A percentile compares a stretch with the other conserved stretches of the same genome.
These are phyloP conservation scores for Coendou prehensilis DNA, from an alignment of 2,797 vertebrate species.

Conservation along the genomic window DNA sequence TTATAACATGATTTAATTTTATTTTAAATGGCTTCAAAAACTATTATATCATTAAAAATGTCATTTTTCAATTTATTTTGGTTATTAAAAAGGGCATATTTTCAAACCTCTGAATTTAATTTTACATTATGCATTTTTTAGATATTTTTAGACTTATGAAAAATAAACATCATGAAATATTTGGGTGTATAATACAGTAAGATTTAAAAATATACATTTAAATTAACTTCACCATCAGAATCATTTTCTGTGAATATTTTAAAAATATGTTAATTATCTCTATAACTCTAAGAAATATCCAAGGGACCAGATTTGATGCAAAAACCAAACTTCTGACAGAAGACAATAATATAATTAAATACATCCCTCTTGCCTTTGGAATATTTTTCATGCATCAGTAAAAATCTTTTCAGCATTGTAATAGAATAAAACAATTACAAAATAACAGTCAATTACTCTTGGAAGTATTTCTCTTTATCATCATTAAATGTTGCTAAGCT, in stretches of 20 bases:
- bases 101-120: conserved; percentile 51
- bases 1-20: neutral
- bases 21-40: neutral
- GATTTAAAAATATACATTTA: conserved; percentile 47
- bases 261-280: conserved; percentile 1
- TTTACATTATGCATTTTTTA: conserved; percentile 24
- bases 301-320: conserved; percentile 59
- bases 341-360: conserved; percentile 76
- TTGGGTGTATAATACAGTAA: neutral
- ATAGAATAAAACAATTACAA: conserved; percentile 87
- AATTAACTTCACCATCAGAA: conserved; percentile 36
- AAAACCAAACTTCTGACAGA: conserved; percentile 65
- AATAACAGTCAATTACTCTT: conserved; percentile 86
- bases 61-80: conserved; percentile 15
- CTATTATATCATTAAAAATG: neutral
- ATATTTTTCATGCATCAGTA: conserved; percentile 83
- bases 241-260: conserved; percentile 40
- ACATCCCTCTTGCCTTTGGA: conserved; percentile 55
- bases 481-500: conserved; percentile 86
- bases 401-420: conserved; percentile 82
- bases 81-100: neutral
- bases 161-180: neutral
- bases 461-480: conserved; percentile 88
- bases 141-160: conserved; percentile 8
- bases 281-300: conserved; percentile 35